Conservation (phyloP, 2,113 vertebrate genomes). For the Tympanuchus pallidicinctus region DNA sequence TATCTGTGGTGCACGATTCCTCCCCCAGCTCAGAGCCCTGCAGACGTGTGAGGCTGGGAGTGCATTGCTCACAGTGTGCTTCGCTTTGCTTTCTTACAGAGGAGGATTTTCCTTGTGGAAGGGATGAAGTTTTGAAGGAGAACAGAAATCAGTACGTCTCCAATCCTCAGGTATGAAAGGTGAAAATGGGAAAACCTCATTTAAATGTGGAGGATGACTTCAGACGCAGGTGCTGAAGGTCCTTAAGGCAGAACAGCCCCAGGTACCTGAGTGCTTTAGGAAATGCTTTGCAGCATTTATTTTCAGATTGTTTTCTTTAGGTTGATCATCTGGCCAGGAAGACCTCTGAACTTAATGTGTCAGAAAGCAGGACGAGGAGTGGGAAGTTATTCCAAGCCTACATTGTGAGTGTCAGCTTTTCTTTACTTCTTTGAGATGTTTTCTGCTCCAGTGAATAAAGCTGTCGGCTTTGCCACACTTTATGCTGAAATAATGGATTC, state of each 20-base stretch:
- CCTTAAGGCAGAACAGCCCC: background rate
- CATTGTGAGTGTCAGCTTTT: slow-evolving; percentile 55
- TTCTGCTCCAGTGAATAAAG: background rate
- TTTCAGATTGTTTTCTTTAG: slow-evolving; percentile 50
- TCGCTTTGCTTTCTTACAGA: slow-evolving; percentile 38
- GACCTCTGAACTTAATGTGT: slow-evolving; percentile 78
- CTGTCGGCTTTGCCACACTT: background rate
- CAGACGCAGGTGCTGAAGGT: background rate
- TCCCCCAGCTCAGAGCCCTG: background rate
- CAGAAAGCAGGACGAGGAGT: slow-evolving; percentile 86
- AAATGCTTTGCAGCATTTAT: background rate
- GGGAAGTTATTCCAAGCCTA: slow-evolving; percentile 80
- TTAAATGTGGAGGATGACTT: background rate
- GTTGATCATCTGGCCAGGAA: slow-evolving; percentile 79
- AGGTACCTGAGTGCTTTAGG: background rate
- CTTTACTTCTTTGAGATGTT: background rate
- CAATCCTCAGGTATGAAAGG: slow-evolving; percentile 72
- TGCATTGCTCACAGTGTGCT: background rate
- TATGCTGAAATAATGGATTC: background rate
- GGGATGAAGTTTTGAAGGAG: background rate
- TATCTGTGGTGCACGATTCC: fast-evolving
- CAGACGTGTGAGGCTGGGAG: too few relatives aligned
- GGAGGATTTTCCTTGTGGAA: slow-evolving; percentile 1
- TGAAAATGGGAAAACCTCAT: background rate
- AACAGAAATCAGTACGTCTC: background rate